Conservation (phyloP, 1,140 invertebrate genomes). For the Drosophila mauritiana region DNA sequence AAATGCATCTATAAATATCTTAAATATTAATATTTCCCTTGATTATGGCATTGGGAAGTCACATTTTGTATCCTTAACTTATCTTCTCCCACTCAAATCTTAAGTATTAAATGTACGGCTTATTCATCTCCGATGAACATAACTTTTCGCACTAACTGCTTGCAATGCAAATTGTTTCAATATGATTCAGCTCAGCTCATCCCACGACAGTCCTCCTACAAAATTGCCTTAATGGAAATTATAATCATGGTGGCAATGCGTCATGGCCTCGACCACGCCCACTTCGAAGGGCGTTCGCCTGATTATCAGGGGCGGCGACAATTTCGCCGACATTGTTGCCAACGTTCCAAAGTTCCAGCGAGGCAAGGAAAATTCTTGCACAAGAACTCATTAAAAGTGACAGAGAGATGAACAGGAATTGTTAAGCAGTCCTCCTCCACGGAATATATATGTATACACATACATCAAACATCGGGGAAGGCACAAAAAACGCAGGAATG, state of each 20-base stretch:
- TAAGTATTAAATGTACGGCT: background rate
- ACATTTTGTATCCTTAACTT: too few relatives aligned
- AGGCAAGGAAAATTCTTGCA: constrained; percentile 28
- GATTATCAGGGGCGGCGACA: constrained; percentile 59
- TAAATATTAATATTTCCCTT: background rate
- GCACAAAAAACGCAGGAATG: constrained; percentile 21
- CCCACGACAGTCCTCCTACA: background rate
- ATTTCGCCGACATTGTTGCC: constrained; percentile 67
- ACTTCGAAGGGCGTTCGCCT: constrained; percentile 23
- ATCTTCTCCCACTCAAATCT: background rate
- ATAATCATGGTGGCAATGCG: constrained; percentile 66
- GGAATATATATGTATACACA: background rate
- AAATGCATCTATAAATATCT: background rate
- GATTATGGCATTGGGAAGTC: too few relatives aligned
- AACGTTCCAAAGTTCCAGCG: constrained; percentile 37
- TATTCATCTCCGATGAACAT: constrained; percentile 11
- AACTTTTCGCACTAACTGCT: constrained; percentile 35
- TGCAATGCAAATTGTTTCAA: constrained; percentile 67
- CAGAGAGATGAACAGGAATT: constrained; percentile 32
- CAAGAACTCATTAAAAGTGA: constrained; percentile 71
- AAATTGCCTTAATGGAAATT: constrained; percentile 70
- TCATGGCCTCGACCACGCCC: constrained; percentile 28
- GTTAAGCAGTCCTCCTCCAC: constrained; percentile 2
- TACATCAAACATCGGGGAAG: constrained; percentile 19
- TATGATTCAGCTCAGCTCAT: constrained; percentile 36